Base-by-base conservation (phyloP, 2,797 vertebrate species). In the Hoplostethus atlanticus region DNA sequence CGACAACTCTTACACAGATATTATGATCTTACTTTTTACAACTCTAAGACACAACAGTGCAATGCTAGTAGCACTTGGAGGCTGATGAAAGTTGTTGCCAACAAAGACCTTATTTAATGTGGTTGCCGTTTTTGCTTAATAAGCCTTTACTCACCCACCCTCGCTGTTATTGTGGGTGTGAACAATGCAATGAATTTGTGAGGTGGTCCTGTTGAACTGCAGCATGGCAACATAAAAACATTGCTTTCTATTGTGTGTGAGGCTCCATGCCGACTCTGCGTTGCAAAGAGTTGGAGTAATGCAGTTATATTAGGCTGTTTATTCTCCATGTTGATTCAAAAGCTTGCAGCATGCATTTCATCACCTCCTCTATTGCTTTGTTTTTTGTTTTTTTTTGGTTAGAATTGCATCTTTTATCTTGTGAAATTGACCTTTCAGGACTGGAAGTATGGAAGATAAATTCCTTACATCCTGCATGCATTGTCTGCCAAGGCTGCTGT, bases 41-140 rank as follows among this genome's bases (percentile, higher is more conserved):
- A 21, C 21, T 21, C 21, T 5, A 51, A 62, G 28, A 54, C 15
- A 52, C 34, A 61, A 59, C 15, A 54, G 57, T 71, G 56, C 47
- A 53, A 54, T 59, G 42, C 47, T 30, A 38, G 44, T 38, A 51
- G 61, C 5, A 36, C 56, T 76, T 77, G 57, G 25, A 60, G 56
- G 17, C 52, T n/a, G 42, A 47, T 73, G 54, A 80, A 79, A 74
- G 81, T 4, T 25, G 50, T 12, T 15, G 9, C 65, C 38, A 64
- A 68, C 71, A 77, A 61, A 67, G 34, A 40, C 42, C 34, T 12
- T 28, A 25, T 81, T 73, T 65, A 81, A 66, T 57, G 44, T 72
- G 53, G 56, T 62, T 48, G 12, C 65, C 8, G 10, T 17, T 40
- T 3, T 13, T 48, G 17, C 42, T 73, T 73, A 64, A 53, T 60